Conservation (phyloP, 2,797 vertebrate genomes). For the Prunella strophiata region DNA sequence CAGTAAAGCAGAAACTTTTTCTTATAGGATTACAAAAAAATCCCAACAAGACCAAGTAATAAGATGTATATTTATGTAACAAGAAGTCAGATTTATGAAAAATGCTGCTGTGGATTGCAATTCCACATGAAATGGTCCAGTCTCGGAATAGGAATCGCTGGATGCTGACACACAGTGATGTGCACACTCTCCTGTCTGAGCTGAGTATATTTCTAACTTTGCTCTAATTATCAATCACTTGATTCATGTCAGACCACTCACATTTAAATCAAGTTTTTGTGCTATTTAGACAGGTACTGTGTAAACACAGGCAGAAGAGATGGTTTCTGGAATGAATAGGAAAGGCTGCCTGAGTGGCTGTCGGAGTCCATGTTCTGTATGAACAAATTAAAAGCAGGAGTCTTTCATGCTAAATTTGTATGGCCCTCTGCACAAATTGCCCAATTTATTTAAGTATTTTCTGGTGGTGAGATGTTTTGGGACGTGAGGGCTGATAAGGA, state of each 20-base stretch:
- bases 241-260: constrained; percentile 42
- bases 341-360: neutral
- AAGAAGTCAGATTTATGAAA: neutral
- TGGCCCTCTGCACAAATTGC: constrained; percentile 34
- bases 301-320: constrained; percentile 25
- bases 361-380: neutral
- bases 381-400: constrained; percentile 49
- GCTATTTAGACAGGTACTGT: constrained; percentile 46
- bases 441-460: constrained; percentile 53
- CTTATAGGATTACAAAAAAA: neutral
- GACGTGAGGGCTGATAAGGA: neutral
- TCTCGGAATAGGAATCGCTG: fast-evolving
- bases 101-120: neutral
- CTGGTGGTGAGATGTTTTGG: neutral
- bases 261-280: constrained; percentile 52
- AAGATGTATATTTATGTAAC: neutral
- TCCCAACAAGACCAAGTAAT: neutral
- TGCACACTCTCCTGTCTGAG: neutral
- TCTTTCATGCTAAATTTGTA: constrained; percentile 64
- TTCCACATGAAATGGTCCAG: constrained; percentile 16
- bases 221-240: constrained; percentile 59
- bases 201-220: constrained; percentile 31
- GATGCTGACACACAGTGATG: neutral
- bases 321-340: neutral
- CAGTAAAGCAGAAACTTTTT: neutral